Base-by-base conservation (phyloP, 2,797 vertebrate genomes). In the Leptatherina wallacei region DNA sequence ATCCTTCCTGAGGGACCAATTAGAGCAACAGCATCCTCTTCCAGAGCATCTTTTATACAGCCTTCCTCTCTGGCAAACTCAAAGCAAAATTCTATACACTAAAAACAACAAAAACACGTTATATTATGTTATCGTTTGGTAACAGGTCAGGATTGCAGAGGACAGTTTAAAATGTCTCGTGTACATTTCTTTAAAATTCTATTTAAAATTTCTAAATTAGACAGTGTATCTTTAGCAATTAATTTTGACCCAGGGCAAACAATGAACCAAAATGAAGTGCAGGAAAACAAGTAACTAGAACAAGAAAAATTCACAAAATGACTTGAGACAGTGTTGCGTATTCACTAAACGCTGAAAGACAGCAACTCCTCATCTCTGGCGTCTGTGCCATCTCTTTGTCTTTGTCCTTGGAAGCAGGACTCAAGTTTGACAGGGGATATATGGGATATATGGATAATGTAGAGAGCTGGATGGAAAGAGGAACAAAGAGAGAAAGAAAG, bases 381-480 rank as follows among this genome's bases (percentile, higher is more conserved):
- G 59, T 35, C 61, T 71, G 1, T 36, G 42, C 61, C 73, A 40
- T 65, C 58, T 62, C 29, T 77, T 24, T 52, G 54, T 66, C 33
- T 61, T 49, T 73, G 78, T 66, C 68, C 71, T 74, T 60, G 66
- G 82, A 71, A 64, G 44, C 38, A 75, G 55, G 77, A 72, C 69
- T 11, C 35, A 10, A 42, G 27, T 76, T 79, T 81, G 84, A 83
- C 77, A 82, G 47, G 52, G 36, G 36, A 63, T 78, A 64, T 77
- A 82, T 81, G 67, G 77, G 40, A 66, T 77, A 64, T 75, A 81
- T 81, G 67, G 79, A 85, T 73, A 22, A 66, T 55, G 59, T n/a
- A 72, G 68, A 60, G 61, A 68, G 83, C 81, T 79, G 73, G 38
- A 79, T 80, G 44, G 73, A 69, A 57, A 38, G 67, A 61, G 14